Percentiles rank a stretch among this genome's conserved stretches.
These are phyloP conservation scores for Stenotaenia linearis DNA, from an alignment of 2,888 invertebrate genomes.

Conservation along the genomic window DNA sequence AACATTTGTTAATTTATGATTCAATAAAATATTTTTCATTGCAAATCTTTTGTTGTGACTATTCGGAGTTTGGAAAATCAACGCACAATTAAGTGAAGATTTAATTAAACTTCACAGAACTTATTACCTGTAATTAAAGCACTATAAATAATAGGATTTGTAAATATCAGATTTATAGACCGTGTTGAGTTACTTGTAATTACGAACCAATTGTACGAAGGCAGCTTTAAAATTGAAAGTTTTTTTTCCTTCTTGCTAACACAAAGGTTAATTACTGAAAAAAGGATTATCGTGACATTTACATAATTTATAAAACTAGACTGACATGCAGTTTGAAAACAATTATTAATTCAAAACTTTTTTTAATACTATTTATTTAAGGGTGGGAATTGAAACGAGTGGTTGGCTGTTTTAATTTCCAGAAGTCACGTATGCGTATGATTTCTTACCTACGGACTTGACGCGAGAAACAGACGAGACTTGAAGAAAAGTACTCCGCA, in stretches of 20 bases:
- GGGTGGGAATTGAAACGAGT: background rate
- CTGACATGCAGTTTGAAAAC: background rate
- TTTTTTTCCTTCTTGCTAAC: background rate
- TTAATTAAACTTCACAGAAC: no score
- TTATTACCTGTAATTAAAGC: no score
- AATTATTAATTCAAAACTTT: background rate
- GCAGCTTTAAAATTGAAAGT: background rate
- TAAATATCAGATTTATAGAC: no score
- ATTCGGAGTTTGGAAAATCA: no score
- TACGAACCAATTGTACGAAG: no score
- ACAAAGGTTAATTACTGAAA: background rate
- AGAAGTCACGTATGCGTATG: background rate
- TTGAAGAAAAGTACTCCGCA: background rate
- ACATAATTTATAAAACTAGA: background rate
- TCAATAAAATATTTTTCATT: background rate
- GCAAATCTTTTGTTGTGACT: no score
- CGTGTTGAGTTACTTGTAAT: no score
- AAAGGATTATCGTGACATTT: background rate
- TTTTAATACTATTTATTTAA: background rate
- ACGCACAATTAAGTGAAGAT: no score
- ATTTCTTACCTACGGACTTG: no score
- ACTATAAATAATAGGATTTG: no score
- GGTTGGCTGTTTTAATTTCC: background rate
- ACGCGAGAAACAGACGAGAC: no score
- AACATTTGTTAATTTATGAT: background rate